These are phyloP conservation scores for Periplaneta americana DNA, from an alignment of 1,140 invertebrate genomes.

Conservation along the genomic window DNA sequence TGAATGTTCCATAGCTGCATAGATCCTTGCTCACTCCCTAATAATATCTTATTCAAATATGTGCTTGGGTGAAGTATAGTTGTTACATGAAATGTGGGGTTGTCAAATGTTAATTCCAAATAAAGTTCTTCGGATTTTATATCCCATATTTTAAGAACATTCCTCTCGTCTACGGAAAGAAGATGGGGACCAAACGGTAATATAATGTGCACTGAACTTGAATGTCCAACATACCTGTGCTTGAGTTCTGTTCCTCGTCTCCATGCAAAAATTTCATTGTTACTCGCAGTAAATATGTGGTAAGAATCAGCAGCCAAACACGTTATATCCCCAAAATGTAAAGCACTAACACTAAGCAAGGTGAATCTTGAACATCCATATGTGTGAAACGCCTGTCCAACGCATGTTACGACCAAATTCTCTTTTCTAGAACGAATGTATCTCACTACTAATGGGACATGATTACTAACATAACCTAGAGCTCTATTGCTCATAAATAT, in stretches of 20 bases:
- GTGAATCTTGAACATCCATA: constrained; percentile 81
- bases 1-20: constrained; percentile 91
- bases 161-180: constrained; percentile 77
- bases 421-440: constrained; percentile 83
- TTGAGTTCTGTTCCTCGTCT: constrained; percentile 79
- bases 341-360: constrained; percentile 74
- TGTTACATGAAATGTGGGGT: constrained; percentile 68
- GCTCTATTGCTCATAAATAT: constrained; percentile 80
- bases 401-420: constrained; percentile 82
- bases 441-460: constrained; percentile 77
- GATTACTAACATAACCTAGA: constrained; percentile 89
- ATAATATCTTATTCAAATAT: constrained; percentile 91
- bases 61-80: constrained; percentile 82
- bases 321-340: constrained; percentile 76
- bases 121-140: constrained; percentile 65
- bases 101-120: constrained; percentile 64
- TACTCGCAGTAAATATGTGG: constrained; percentile 77
- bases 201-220: constrained; percentile 65
- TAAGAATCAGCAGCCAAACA: constrained; percentile 72
- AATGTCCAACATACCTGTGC: constrained; percentile 75
- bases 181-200: constrained; percentile 83
- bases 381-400: constrained; percentile 87
- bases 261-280: constrained; percentile 78
- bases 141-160: constrained; percentile 79
- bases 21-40: constrained; percentile 83